Evolutionary conservation across 2,888 invertebrate species (phyloP), one percentile per base, ranked within the genome.

Genomic region (Apamea anceps): DNA sequence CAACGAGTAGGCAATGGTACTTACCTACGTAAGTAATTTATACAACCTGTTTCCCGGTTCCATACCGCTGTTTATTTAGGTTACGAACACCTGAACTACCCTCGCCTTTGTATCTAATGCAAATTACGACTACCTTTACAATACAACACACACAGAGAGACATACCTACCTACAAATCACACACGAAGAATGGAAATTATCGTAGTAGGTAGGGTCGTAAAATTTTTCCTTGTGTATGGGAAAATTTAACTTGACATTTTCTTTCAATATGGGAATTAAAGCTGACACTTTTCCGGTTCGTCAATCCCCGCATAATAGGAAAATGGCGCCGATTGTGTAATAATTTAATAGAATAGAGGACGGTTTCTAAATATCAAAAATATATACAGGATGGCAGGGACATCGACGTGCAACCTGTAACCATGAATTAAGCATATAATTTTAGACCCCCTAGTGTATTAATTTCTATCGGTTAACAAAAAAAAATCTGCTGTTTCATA

Each of bases 41-140:
- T 76, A 74, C 74, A 85, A 79, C 87, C 84, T 42, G 85, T 85
- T 85, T 75, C 85, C 80, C 65, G 54, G 87, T 85, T 85, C 87
- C 85, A 75, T 62, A 45, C 73, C 70, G 75, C 66, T 85, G 85
- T 85, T 77, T 87, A 85, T 85, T 85, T 85, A 85, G 85, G 85
- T 68, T 72, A 71, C 75, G 62, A 73, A 77, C 77, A 73, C 80
- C 75, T 84, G 51, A 76, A 74, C 67, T 79, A 68, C 60, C 87
- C 79, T 86, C 60, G 60, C 68, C 72, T 73, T 73, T 73, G 72
- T 87, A 84, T 84, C 75, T 77, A 75, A 85, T 77, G 67, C 63
- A n/a, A 32, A 37, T 48, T 42, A 75, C 65, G n/a, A 1, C 62
- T 75, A 51, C 28, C n/a, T 57, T 57, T n/a, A 57, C 25, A 57